Evolutionary conservation across 2,797 vertebrate species (phyloP).

Genomic region (Pangasius mekongensis): DNA sequence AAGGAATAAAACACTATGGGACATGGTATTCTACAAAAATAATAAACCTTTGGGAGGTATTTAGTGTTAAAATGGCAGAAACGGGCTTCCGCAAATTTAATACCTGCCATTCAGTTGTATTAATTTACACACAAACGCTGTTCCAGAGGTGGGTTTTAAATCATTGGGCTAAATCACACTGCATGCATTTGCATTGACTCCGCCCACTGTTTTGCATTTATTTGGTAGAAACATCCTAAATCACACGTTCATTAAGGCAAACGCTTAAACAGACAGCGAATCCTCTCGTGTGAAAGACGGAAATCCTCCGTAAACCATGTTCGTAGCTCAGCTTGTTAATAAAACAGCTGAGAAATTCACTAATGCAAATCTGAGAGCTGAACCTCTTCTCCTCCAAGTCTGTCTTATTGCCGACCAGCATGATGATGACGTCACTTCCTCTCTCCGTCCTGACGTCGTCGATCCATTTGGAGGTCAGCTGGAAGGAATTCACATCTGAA

Average conservation of each 20-base stretch:
- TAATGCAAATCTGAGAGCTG: neutral
- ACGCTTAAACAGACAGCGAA: neutral
- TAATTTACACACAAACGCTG: no score
- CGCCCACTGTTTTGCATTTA: neutral
- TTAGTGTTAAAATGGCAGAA: no score
- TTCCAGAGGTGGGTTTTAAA: no score
- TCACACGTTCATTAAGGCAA: neutral
- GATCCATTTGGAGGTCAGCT: slow-evolving; percentile 94
- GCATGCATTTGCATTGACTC: neutral
- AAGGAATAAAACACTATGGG: neutral
- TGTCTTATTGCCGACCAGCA: slow-evolving; percentile 94
- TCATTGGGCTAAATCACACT: no score
- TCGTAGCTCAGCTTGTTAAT: neutral
- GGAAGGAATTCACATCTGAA: slow-evolving; percentile 92
- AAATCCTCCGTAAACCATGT: neutral
- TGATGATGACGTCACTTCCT: slow-evolving; percentile 94
- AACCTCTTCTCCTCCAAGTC: slow-evolving; percentile 93
- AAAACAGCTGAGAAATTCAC: neutral
- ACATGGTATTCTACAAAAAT: neutral
- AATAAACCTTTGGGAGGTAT: neutral
- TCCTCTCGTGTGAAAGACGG: neutral
- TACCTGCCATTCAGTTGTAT: no score
- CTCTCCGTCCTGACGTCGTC: slow-evolving; percentile 93
- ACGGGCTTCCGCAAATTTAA: no score
- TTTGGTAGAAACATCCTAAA: neutral